These are phyloP conservation scores for Acrobasis consociella DNA, from an alignment of 2,888 invertebrate species.

Conservation along the genomic window DNA sequence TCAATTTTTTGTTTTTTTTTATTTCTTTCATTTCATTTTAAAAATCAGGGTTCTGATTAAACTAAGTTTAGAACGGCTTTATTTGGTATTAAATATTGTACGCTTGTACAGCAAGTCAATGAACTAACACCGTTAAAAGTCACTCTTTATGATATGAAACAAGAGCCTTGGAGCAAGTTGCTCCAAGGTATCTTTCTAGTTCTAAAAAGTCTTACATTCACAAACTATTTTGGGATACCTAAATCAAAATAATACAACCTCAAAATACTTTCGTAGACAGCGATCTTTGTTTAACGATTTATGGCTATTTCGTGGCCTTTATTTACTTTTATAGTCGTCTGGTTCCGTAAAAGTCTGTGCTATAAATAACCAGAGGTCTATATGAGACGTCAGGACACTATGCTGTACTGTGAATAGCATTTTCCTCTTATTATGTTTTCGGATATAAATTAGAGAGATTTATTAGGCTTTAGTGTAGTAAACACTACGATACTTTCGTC, in stretches of 20 bases:
- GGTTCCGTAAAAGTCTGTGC: constrained; percentile 60
- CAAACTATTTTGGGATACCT: not conserved
- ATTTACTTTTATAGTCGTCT: constrained; percentile 78
- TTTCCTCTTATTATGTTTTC: constrained; percentile 79
- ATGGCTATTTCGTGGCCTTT: constrained; percentile 77
- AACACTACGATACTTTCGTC: constrained; percentile 53
- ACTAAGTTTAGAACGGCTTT: too few relatives aligned
- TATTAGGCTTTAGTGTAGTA: constrained; percentile 52
- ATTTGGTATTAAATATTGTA: too few relatives aligned
- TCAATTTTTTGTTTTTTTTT: too few relatives aligned
- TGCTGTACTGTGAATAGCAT: constrained; percentile 68
- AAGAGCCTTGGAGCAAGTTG: too few relatives aligned
- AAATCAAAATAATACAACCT: constrained; percentile 11
- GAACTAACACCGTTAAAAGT: too few relatives aligned
- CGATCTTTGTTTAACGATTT: constrained; percentile 69
- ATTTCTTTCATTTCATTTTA: too few relatives aligned
- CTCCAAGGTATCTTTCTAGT: too few relatives aligned
- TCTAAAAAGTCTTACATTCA: too few relatives aligned
- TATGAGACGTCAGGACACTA: constrained; percentile 60
- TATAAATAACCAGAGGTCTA: constrained; percentile 69
- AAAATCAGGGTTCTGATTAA: too few relatives aligned
- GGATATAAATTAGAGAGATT: constrained; percentile 79
- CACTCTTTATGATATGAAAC: too few relatives aligned
- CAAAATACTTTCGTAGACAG: constrained; percentile 13
- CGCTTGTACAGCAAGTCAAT: too few relatives aligned